Evolutionary conservation across 2,113 vertebrate genomes (phyloP).

Genomic region (Cottus gobio): DNA sequence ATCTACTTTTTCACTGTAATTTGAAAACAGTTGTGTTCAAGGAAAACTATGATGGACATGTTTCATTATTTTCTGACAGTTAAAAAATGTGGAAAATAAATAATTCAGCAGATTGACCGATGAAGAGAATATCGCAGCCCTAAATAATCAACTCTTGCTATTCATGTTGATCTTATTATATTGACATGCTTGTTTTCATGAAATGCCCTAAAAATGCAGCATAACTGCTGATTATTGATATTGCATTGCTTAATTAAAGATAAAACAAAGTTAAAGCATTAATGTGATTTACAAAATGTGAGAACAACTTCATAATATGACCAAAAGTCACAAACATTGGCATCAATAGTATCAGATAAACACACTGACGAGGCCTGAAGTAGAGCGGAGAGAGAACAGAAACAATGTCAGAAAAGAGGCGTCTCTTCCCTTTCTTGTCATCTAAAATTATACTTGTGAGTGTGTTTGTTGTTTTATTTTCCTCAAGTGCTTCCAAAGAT

Average conservation of each 20-base stretch:
- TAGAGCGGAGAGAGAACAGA: background rate
- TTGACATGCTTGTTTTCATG: background rate
- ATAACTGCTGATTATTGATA: background rate
- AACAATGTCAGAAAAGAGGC: background rate
- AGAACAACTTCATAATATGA: background rate
- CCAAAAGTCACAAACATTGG: background rate
- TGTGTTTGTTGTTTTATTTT: slow-evolving; percentile 23
- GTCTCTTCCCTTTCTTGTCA: background rate
- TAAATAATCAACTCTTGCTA: background rate
- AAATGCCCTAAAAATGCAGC: background rate
- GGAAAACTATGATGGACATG: background rate
- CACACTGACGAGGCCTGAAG: background rate
- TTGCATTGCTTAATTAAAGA: background rate
- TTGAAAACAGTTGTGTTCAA: background rate
- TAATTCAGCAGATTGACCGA: background rate
- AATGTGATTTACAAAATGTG: background rate
- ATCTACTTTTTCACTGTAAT: background rate
- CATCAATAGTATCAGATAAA: background rate
- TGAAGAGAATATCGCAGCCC: background rate
- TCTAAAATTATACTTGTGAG: slow-evolving; percentile 28
- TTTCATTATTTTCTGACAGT: background rate
- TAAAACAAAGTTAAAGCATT: background rate
- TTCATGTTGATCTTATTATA: background rate
- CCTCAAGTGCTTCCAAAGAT: slow-evolving; percentile 36
- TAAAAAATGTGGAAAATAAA: background rate